Base-by-base conservation (phyloP, 2,113 vertebrate species). In the Dryoscopus gambensis region DNA sequence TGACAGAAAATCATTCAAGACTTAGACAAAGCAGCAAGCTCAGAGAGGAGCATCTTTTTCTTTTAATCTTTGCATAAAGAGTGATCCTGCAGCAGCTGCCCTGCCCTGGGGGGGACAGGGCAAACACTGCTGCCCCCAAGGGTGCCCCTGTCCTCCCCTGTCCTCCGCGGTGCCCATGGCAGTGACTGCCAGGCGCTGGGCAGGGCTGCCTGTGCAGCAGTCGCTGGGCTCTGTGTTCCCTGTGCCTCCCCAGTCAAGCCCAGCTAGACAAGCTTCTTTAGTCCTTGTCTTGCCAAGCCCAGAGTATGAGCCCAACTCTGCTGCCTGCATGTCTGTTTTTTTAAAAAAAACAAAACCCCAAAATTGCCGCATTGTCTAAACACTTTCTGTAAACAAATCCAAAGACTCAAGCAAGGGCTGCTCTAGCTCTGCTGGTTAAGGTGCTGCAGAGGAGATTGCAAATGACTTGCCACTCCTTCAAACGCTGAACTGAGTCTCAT, bases 1-100 rank as follows among this genome's bases (percentile, higher is more conserved):
- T 97, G 97, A 97, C 94, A 97, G 97, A 97, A 97, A 97, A 97
- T 97, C 97, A 97, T 97, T 97, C 91, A 95, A 80, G 94, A 96
- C 92, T 88, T 94, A 95, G 95, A 97, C 96, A 96, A 96, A 97
- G 95, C 95, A 93, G 92, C 57, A 30, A 94, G 87, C 96, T 95
- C 87, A 59, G 75, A 93, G 82, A 95, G 35, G 73, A 87, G 95
- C 42, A 60, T 52, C 92, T 96, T 93, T 94, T 93, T 44, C 86
- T 93, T 92, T 79, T 92, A 77, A 86, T 95, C 96, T 93, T 86
- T 86, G 94, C 93, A 95, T 95, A 77, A 94, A 71, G 77, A 89
- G 64, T 55, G 86, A 94, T 91, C 59, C 52, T 55, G 84, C 56
- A 53, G 91, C 80, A 90, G 90, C 85, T 88, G 96, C 94, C 94